phyloP scores from a whole-genome alignment of 2,888 invertebrate genomes.

The Megastigmus dorsalis region DNA sequence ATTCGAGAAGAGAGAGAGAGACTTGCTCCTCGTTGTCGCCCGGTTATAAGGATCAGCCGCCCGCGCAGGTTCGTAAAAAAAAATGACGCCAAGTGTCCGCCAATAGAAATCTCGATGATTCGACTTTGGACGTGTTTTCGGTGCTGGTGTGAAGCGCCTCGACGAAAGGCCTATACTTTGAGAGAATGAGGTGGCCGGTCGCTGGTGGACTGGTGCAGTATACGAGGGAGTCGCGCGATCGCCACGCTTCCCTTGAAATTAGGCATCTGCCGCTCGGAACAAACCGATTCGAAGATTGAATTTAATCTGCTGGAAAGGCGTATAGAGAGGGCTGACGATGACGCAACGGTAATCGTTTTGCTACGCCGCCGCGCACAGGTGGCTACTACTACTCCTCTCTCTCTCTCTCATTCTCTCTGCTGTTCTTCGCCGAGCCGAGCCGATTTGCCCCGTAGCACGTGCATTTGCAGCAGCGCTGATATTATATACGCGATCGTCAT shows the following conservation, averaged over 20 bases:
- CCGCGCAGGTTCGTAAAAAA: too few species aligned
- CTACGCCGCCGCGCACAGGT: conserved; percentile 67
- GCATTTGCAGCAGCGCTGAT: conserved; percentile 2
- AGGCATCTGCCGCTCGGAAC: conserved; percentile 52
- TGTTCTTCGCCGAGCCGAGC: too few species aligned
- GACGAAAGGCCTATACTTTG: conserved; percentile 40
- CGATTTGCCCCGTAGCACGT: neutral
- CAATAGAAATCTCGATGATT: conserved; percentile 44
- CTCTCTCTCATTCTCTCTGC: too few species aligned
- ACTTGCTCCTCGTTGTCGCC: too few species aligned
- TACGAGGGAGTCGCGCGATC: too few species aligned
- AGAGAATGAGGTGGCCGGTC: too few species aligned
- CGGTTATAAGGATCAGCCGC: neutral
- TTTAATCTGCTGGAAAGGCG: conserved; percentile 64
- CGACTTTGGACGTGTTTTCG: neutral
- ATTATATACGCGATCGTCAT: too few species aligned
- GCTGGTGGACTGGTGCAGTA: too few species aligned
- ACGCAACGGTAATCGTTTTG: conserved; percentile 64
- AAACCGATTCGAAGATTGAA: conserved; percentile 56
- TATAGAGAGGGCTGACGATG: conserved; percentile 34
- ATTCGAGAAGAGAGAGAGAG: too few species aligned
- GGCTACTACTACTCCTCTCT: conserved; percentile 53
- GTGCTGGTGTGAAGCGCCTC: conserved; percentile 12
- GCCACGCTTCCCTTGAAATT: conserved; percentile 49
- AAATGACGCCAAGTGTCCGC: neutral